Conservation (phyloP, 2,888 invertebrate species). For the Mimachlamys varia region DNA sequence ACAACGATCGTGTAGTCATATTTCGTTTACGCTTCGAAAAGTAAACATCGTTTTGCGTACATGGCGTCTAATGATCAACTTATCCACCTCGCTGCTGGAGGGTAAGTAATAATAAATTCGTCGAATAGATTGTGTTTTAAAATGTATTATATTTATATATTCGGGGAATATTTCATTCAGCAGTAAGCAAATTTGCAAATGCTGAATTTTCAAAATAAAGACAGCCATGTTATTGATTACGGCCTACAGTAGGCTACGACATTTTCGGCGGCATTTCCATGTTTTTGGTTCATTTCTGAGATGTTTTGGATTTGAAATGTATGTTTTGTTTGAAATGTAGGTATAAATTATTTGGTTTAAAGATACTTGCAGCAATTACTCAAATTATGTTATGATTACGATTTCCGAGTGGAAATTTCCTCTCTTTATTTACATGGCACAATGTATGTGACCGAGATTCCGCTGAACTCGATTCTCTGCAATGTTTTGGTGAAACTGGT, state of each 20-base stretch:
- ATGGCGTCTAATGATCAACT: slow-evolving; percentile 56
- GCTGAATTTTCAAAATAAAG: no score
- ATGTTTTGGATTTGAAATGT: not conserved
- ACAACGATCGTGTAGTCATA: not conserved
- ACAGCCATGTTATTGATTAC: not conserved
- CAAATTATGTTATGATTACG: not conserved
- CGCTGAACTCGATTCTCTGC: not conserved
- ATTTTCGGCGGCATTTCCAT: not conserved
- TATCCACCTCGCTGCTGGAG: slow-evolving; percentile 97
- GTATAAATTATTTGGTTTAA: not conserved
- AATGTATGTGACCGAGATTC: no score
- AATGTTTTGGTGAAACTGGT: not conserved
- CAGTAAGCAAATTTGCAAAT: not conserved
- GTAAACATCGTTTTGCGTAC: not conserved
- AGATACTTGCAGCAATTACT: not conserved
- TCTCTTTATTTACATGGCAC: no score
- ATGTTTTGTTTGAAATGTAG: not conserved
- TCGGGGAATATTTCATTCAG: no score
- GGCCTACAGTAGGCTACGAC: not conserved
- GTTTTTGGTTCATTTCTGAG: not conserved
- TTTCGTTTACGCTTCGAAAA: slow-evolving; percentile 6
- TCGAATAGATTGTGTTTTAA: not conserved
- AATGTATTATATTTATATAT: not conserved
- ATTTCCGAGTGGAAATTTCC: not conserved
- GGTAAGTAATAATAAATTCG: slow-evolving; percentile 86